Percentiles rank a stretch among this genome's conserved stretches.
Conservation (phyloP, 2,797 vertebrate genomes). For the Neosilurus hyrtlii region DNA sequence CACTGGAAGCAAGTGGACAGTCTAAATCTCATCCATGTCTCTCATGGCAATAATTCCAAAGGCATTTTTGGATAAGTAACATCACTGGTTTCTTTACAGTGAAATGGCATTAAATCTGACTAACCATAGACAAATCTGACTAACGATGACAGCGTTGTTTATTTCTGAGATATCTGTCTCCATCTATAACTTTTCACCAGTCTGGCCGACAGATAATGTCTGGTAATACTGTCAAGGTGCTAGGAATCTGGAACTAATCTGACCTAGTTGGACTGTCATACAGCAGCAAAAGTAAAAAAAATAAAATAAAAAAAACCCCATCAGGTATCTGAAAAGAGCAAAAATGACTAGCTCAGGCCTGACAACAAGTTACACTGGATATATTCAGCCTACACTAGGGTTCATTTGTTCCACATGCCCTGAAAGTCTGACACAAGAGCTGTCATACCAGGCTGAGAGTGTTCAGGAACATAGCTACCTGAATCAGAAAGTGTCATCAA, state of each 20-base stretch:
- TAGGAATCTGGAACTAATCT: neutral
- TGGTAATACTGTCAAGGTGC: constrained; percentile 1
- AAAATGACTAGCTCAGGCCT: neutral
- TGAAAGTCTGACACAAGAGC: neutral
- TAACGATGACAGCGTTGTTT: neutral
- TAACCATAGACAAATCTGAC: neutral
- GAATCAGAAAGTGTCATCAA: neutral
- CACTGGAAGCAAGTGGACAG: neutral
- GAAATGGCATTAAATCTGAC: neutral
- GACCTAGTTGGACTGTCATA: neutral
- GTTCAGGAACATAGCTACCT: neutral
- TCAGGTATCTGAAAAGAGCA: neutral
- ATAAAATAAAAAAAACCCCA: neutral
- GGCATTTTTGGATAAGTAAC: neutral
- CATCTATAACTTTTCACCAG: neutral
- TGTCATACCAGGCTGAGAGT: neutral
- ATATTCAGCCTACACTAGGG: neutral
- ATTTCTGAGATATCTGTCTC: neutral
- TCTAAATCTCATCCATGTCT: constrained; percentile 3
- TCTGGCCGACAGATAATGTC: constrained; percentile 6
- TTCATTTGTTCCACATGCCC: neutral
- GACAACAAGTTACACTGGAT: constrained; percentile 18
- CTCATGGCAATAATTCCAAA: neutral
- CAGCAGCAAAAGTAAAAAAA: neutral
- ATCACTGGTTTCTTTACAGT: neutral